phyloP scores from a whole-genome alignment of 2,113 vertebrate species.

The Otolemur garnettii region DNA sequence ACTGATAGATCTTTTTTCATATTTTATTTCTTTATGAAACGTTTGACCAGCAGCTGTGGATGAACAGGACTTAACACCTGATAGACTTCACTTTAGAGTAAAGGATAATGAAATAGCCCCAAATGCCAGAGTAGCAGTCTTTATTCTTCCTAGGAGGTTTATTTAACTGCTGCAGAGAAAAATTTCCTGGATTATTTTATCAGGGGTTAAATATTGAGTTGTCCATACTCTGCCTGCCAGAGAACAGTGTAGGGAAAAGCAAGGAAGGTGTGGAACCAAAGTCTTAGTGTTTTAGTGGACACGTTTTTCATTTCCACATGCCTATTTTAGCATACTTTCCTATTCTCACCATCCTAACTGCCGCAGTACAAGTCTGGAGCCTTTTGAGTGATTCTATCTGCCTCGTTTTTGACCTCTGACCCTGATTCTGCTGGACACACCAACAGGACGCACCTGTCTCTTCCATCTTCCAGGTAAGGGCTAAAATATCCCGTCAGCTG shows the following conservation, averaged over 20 bases:
- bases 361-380: neutral
- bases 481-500: neutral
- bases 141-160: neutral
- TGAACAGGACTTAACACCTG: neutral
- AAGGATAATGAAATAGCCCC: neutral
- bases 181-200: neutral
- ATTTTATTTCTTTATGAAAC: neutral
- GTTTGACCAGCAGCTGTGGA: neutral
- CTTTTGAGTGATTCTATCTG: neutral
- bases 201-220: neutral
- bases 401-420: neutral
- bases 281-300: neutral
- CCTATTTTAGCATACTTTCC: neutral
- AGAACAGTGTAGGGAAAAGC: neutral
- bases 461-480: neutral
- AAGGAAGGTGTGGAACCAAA: neutral
- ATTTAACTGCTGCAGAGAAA: neutral
- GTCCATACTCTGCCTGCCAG: neutral
- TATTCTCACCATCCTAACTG: neutral
- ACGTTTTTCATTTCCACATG: neutral
- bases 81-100: neutral
- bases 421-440: neutral
- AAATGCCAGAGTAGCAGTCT: neutral
- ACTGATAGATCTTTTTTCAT: neutral
- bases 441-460: neutral